Conservation (phyloP, 2,113 vertebrate species). For the Petrocephalus microphthalmus region DNA sequence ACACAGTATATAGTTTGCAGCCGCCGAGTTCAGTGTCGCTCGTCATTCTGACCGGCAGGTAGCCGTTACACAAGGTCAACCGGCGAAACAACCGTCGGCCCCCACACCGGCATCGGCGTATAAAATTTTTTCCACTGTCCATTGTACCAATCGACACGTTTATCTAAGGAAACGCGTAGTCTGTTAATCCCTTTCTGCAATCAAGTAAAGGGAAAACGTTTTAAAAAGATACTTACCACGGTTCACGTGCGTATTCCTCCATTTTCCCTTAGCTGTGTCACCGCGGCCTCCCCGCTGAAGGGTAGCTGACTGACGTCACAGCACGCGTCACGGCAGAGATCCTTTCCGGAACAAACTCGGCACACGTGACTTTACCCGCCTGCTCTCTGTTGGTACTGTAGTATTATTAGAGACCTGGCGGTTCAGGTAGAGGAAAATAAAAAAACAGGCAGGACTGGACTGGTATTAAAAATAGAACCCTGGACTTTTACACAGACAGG, state of each 20-base stretch:
- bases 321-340: constrained; percentile 1
- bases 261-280: constrained; percentile 69
- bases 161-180: neutral
- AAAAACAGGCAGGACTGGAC: too few relatives aligned
- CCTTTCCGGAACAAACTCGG: neutral
- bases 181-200: neutral
- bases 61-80: neutral
- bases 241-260: constrained; percentile 91
- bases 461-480: neutral
- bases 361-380: neutral
- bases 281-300: constrained; percentile 35
- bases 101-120: neutral
- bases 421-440: neutral
- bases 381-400: neutral
- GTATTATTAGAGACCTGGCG: neutral
- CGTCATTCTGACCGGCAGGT: neutral
- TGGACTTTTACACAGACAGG: neutral
- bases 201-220: neutral
- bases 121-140: neutral
- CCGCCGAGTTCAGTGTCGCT: neutral
- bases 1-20: neutral
- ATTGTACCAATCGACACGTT: neutral
- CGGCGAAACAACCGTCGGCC: neutral
- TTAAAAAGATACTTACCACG: constrained; percentile 64
- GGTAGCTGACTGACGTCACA: constrained; percentile 24